Evolutionary conservation across 2,113 vertebrate genomes (phyloP), one percentile per base, ranked within the genome.

Genomic region (Oncorhynchus kisutch): DNA sequence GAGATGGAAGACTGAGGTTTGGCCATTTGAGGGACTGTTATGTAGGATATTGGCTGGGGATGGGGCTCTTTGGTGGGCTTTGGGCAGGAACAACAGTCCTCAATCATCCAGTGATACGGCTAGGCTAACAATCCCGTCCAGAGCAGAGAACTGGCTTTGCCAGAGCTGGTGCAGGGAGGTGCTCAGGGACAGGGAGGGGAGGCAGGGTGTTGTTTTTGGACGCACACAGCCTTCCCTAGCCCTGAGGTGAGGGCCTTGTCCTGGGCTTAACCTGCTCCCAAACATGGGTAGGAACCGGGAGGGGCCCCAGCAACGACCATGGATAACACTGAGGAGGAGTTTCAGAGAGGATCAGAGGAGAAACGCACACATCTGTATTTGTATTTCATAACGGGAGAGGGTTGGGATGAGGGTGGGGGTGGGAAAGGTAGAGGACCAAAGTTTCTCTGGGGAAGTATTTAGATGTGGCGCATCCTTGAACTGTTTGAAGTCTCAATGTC

Each of bases 341-440:
- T 22, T 16, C 22, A 75, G 20, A 59, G 71, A 74, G 84, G 84
- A 34, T 62, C 72, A 86, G 39, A 11, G 73, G 67, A 83, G 54
- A 85, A 86, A 80, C 49, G 74, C 88, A 74, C 78, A 90, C 90
- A 90, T 91, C 87, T 92, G 90, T 87, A 83, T 90, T 90, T 90
- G 86, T 81, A 82, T 72, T 88, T 88, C 77, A 45, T 74, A 57
- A 45, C 51, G 9, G 39, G 75, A 71, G 81, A 18, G 73, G 39
- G 39, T 11, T 3, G 39, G 39, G 39, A 45, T 2, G 39, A 70
- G 77, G 71, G 60, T 64, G 74, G 39, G 51, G 78, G 39, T 68
- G 62, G 70, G 49, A 57, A 70, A 72, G 78, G 82, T 20, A 81
- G 59, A 77, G 75, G 24, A 49, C 70, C 13, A 80, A 71, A 74